Evolutionary conservation across 2,888 invertebrate genomes (phyloP).

Genomic region (Rhopalosiphum nymphaeae): DNA sequence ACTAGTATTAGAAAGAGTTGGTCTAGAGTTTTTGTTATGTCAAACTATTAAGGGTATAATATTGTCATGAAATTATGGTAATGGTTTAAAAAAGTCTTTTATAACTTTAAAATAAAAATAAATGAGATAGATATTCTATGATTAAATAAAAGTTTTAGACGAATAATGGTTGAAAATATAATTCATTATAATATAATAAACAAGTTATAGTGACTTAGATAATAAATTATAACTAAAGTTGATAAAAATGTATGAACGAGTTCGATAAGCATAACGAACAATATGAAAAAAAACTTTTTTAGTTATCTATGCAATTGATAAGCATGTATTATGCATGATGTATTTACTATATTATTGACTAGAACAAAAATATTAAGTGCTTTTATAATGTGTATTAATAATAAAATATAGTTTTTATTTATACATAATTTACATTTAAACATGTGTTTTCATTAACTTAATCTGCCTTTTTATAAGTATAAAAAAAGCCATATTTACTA

Average conservation of each 20-base stretch:
- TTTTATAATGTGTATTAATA: neutral
- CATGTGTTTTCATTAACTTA: neutral
- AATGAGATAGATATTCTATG: neutral
- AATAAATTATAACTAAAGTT: neutral
- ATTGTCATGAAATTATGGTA: neutral
- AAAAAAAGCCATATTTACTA: neutral
- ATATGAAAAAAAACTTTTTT: neutral
- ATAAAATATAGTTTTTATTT: neutral
- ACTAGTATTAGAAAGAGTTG: neutral
- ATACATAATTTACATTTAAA: neutral
- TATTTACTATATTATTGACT: neutral
- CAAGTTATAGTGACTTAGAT: neutral
- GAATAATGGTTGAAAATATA: conserved; percentile 10
- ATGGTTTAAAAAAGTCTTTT: neutral
- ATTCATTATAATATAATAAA: neutral
- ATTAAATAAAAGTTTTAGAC: neutral
- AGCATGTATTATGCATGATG: neutral
- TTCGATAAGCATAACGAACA: neutral
- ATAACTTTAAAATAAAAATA: conserved; percentile 35
- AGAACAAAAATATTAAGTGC: neutral
- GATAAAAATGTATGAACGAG: neutral
- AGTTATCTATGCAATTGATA: neutral
- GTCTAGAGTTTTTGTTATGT: neutral
- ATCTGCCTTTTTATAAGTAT: neutral
- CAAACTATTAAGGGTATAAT: neutral